Percentiles rank a stretch among this genome's conserved stretches.
Conservation (phyloP, 2,888 invertebrate genomes). For the Nemapogon koenigi region DNA sequence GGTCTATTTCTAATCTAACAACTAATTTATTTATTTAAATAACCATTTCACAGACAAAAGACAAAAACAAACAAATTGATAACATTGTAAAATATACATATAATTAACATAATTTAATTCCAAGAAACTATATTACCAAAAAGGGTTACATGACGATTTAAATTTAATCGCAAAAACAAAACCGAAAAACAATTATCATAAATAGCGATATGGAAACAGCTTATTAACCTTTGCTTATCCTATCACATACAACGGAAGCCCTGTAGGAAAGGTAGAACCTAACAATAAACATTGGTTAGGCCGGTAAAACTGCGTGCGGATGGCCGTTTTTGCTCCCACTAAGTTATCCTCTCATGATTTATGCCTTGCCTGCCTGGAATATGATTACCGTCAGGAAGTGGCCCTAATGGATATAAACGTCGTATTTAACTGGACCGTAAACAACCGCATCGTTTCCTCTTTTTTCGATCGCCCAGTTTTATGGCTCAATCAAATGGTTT, state of each 20-base stretch:
- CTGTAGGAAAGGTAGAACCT: conserved; percentile 20
- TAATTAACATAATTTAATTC: too few relatives aligned
- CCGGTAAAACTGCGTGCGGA: conserved; percentile 22
- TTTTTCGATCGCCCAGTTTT: conserved; percentile 18
- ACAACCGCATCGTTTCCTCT: conserved; percentile 25
- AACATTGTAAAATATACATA: too few relatives aligned
- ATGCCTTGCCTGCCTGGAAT: conserved; percentile 53
- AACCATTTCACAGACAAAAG: too few relatives aligned
- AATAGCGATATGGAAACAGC: too few relatives aligned
- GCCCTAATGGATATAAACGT: conserved; percentile 60
- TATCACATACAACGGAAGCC: not conserved
- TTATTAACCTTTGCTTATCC: not conserved
- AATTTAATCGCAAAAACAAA: too few relatives aligned
- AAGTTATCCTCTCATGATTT: conserved; percentile 54
- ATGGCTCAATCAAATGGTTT: conserved; percentile 3
- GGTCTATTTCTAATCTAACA: too few relatives aligned
- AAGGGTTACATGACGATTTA: too few relatives aligned
- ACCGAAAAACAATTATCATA: too few relatives aligned
- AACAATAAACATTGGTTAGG: conserved; percentile 51
- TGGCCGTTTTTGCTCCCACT: conserved; percentile 41
- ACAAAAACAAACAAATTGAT: too few relatives aligned
- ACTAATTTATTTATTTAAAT: too few relatives aligned
- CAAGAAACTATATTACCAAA: too few relatives aligned
- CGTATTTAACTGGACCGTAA: conserved; percentile 44
- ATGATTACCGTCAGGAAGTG: conserved; percentile 40